Evolutionary conservation across 1,140 invertebrate species (phyloP), one percentile per base, ranked within the genome.

Genomic region (Macrotrachela quadricornifera): DNA sequence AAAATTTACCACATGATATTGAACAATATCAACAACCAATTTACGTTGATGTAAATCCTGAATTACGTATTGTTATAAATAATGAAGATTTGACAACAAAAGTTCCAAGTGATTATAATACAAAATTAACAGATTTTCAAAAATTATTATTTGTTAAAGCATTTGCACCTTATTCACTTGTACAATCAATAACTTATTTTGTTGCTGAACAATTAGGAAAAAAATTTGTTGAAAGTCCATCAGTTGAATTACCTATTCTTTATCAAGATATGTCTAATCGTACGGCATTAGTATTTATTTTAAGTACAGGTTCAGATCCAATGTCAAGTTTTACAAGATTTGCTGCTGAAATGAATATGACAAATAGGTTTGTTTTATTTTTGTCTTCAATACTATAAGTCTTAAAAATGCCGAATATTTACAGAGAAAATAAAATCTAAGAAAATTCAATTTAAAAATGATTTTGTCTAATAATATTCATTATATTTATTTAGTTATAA

Each of bases 171-270:
- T 63, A 67, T 56, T 63, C 62, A 62, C 65, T 68, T 11, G 76
- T 84, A 8, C 80, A 81, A 61, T 80, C 78, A 3, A 77, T 84
- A 13, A 80, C 79, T 1, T 76, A 82, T 56, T 87, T 81, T 64
- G 80, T 87, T 0, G 74, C 76, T 56, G 70, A 70, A 10, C 81
- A 81, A 56, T 73, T 86, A 2, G 84, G 84, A 0, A 68, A 76
- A 50, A 69, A 75, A 46, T 87, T 85, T 65, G 77, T 85, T 10
- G 83, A 85, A 67, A 80, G 79, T 57, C 78, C 76, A 38, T 74
- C 76, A 54, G 75, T 78, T 3, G 75, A 77, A 43, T 64, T 86
- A 10, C 70, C 75, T 49, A 73, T 77, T 15, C 64, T 85, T 76
- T 85, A 76, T 74, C 64, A 68, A 57, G 62, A 69, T 54, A 70